These are phyloP conservation scores for Lathronympha strigana DNA, from an alignment of 2,888 invertebrate genomes.

Conservation along the genomic window DNA sequence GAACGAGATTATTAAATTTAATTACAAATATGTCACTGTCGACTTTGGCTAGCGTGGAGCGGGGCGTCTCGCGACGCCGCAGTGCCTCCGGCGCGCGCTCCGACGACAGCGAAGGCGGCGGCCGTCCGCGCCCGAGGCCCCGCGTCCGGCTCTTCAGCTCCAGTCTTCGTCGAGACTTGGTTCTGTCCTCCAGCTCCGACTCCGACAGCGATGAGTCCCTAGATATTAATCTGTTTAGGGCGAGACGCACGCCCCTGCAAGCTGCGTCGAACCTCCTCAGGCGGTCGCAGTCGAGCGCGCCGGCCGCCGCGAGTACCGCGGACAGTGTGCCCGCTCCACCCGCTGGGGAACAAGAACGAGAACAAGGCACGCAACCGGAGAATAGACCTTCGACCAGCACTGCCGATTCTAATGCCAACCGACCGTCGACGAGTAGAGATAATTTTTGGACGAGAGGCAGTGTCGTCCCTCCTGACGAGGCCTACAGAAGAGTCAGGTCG, in stretches of 20 bases:
- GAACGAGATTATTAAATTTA: constrained; percentile 73
- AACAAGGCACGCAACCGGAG: constrained; percentile 44
- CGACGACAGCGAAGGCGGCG: constrained; percentile 58
- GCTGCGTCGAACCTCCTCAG: constrained; percentile 68
- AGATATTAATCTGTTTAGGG: constrained; percentile 74
- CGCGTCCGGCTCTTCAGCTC: constrained; percentile 60
- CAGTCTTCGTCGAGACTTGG: constrained; percentile 57
- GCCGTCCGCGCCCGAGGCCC: constrained; percentile 49
- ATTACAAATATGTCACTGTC: constrained; percentile 78
- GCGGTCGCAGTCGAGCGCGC: constrained; percentile 58
- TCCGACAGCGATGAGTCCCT: constrained; percentile 74
- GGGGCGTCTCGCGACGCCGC: constrained; percentile 55
- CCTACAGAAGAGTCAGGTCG: constrained; percentile 69
- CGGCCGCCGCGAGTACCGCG: constrained; percentile 46
- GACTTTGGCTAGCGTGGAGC: constrained; percentile 66
- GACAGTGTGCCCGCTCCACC: constrained; percentile 35
- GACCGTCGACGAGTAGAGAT: constrained; percentile 71
- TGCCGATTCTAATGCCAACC: constrained; percentile 50
- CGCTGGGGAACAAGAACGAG: constrained; percentile 46
- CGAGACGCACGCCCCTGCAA: constrained; percentile 68
- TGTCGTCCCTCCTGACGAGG: constrained; percentile 66
- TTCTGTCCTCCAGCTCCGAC: constrained; percentile 69
- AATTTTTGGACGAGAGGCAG: constrained; percentile 61
- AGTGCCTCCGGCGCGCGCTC: constrained; percentile 57
- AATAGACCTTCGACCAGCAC: constrained; percentile 45